Percentiles rank a stretch among this genome's conserved stretches.
Evolutionary conservation across 2,888 invertebrate species (phyloP).

Genomic region (Ariolimax columbianus): DNA sequence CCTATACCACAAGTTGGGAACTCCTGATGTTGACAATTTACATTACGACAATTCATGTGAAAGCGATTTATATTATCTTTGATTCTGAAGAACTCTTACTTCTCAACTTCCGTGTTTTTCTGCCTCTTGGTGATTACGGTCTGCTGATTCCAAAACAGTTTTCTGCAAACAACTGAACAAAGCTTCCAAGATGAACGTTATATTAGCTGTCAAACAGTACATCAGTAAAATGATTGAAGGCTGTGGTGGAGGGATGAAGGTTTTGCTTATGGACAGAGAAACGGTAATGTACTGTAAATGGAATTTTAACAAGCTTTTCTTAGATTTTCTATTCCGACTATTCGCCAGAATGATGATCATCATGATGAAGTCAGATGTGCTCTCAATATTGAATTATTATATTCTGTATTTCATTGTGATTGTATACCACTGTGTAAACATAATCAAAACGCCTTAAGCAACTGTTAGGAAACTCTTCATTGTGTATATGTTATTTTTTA

Average conservation of each 20-base stretch:
- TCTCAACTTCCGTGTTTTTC: neutral
- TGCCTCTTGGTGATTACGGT: neutral
- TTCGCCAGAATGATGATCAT: too few species aligned
- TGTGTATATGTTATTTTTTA: too few species aligned
- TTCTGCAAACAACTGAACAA: neutral
- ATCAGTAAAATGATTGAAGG: slow-evolving; percentile 98
- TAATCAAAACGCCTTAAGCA: too few species aligned
- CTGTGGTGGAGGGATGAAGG: slow-evolving; percentile 99
- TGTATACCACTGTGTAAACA: too few species aligned
- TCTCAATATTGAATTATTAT: too few species aligned
- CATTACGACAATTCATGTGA: slow-evolving; percentile 27
- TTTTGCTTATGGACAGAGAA: slow-evolving; percentile 97
- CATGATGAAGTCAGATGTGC: too few species aligned
- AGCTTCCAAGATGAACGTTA: slow-evolving; percentile 87
- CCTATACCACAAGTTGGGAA: too few species aligned
- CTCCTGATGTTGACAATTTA: neutral
- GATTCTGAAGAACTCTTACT: neutral
- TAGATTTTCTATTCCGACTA: too few species aligned
- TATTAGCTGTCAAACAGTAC: slow-evolving; percentile 94
- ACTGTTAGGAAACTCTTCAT: too few species aligned
- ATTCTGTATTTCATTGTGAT: too few species aligned
- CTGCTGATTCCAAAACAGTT: neutral
- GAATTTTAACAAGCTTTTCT: too few species aligned
- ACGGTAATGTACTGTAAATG: slow-evolving; percentile 84
- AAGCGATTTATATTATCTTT: too few species aligned